Evolutionary conservation across 2,113 vertebrate genomes (phyloP).

Genomic region (Pungitius pungitius): DNA sequence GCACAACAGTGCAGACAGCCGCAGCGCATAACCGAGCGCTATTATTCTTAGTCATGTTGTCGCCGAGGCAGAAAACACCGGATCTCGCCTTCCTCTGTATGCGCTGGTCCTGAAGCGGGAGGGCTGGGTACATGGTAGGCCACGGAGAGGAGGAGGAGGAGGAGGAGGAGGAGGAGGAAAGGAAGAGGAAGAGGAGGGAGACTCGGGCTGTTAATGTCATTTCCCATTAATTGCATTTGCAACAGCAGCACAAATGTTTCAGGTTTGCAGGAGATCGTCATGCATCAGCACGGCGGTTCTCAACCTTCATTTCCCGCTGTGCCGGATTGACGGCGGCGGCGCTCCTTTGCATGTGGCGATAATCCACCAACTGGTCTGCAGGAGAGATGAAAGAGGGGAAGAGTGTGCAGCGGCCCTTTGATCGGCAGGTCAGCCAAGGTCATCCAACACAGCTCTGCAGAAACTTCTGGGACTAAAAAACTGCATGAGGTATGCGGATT

Average conservation of each 20-base stretch:
- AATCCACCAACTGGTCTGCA: constrained; percentile 50
- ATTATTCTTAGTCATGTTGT: constrained; percentile 77
- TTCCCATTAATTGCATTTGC: constrained; percentile 27
- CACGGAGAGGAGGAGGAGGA: constrained; percentile 3
- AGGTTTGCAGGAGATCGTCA: constrained; percentile 27
- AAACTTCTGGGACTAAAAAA: constrained; percentile 38
- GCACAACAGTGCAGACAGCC: constrained; percentile 70
- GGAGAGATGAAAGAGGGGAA: constrained; percentile 57
- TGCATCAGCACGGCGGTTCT: constrained; percentile 16
- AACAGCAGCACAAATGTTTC: constrained; percentile 26
- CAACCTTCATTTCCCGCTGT: constrained; percentile 27
- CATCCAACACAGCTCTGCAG: constrained; percentile 47
- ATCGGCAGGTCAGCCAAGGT: no score
- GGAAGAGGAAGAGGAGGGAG: constrained; percentile 1
- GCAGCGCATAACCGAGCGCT: constrained; percentile 60
- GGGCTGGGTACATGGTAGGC: constrained; percentile 12
- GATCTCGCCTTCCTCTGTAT: constrained; percentile 23
- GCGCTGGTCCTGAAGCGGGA: constrained; percentile 24
- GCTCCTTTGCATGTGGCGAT: constrained; percentile 34
- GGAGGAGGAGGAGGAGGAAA: neutral
- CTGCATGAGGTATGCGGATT: constrained; percentile 22
- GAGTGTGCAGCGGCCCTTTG: constrained; percentile 29
- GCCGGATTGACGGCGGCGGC: constrained; percentile 37
- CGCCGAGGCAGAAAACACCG: constrained; percentile 45
- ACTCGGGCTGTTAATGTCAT: constrained; percentile 27